A percentile compares a stretch with the other conserved stretches of the same genome.
Conservation (phyloP, 2,888 invertebrate genomes). For the Agrochola lychnidis region DNA sequence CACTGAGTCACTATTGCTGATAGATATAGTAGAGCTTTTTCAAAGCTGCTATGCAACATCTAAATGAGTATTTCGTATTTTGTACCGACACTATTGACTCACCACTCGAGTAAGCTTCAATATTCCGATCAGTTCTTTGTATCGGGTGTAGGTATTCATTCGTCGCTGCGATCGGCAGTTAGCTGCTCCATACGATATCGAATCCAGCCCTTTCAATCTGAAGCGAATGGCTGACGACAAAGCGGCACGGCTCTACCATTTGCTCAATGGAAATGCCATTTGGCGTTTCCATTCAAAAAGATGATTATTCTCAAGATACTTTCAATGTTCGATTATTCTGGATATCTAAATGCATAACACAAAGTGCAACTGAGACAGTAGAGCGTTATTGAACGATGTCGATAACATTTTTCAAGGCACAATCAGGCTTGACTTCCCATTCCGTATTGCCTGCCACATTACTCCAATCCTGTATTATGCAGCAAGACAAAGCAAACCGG, state of each 20-base stretch:
- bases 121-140: slow-evolving; percentile 81
- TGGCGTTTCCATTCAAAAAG: slow-evolving; percentile 76
- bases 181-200: slow-evolving; percentile 81
- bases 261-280: slow-evolving; percentile 82
- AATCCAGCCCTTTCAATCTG: slow-evolving; percentile 81
- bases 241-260: slow-evolving; percentile 79
- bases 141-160: slow-evolving; percentile 77
- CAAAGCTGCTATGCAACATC: slow-evolving; percentile 31
- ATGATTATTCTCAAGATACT: slow-evolving; percentile 62
- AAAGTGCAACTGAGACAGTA: slow-evolving; percentile 11
- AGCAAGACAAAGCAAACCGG: slow-evolving; percentile 41
- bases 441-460: slow-evolving; percentile 14
- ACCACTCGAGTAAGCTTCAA: slow-evolving; percentile 70
- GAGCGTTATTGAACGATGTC: background rate
- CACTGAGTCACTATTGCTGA: too few species aligned
- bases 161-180: slow-evolving; percentile 75
- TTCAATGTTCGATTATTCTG: slow-evolving; percentile 36
- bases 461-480: slow-evolving; percentile 26
- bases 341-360: slow-evolving; percentile 19
- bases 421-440: slow-evolving; percentile 13
- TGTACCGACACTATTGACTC: slow-evolving; percentile 61
- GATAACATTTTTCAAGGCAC: slow-evolving; percentile 14
- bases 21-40: slow-evolving; percentile 2
- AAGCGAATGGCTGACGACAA: slow-evolving; percentile 78
- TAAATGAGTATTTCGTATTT: slow-evolving; percentile 59